Evolutionary conservation across 2,113 vertebrate genomes (phyloP), one percentile per base, ranked within the genome.

Genomic region (Macquaria ambigua): DNA sequence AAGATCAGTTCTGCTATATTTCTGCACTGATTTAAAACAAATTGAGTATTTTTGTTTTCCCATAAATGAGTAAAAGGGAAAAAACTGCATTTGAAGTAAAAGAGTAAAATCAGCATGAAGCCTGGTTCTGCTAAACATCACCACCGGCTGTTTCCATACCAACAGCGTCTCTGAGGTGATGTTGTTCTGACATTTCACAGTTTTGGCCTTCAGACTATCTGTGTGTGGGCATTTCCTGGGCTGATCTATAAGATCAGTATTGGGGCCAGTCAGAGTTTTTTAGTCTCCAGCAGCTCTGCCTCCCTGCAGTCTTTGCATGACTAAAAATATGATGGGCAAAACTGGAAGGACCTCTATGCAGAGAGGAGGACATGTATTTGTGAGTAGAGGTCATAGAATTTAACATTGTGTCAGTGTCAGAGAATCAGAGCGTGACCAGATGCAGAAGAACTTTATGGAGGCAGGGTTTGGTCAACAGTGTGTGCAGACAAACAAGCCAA

Each of bases 71-170:
- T 15, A 58, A 69, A 58, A 69, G 62, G 53, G 14, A 62, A 46
- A 39, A 31, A 69, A 64, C 12, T 39, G 6, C 7, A 39, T 73
- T 74, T 37, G 8, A 48, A 43, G 25, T 20, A 0, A 43, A 46
- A 53, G 16, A 56, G 70, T 79, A 23, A 86, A 82, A 68, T 53
- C 69, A 68, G 79, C 80, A 41, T 79, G 75, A 70, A 62, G 59
- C 56, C 31, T 10, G 28, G 74, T 37, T 34, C 87, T 81, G 80
- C 68, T 83, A 34, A 53, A 77, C 43, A 48, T 89, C 74, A 82
- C 7, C 50, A 2, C 20, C 11, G 16, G n/a, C 50, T 48, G 71
- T 74, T 80, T 86, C 50, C 39, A 59, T 64, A 56, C 1, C 79
- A 66, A 15, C 52, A 46, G 18, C 8, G 2, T 39, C 46, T 63